Percentiles rank a stretch among this genome's conserved stretches.
phyloP scores from a whole-genome alignment of 2,113 vertebrate species.

The Callithrix jacchus region DNA sequence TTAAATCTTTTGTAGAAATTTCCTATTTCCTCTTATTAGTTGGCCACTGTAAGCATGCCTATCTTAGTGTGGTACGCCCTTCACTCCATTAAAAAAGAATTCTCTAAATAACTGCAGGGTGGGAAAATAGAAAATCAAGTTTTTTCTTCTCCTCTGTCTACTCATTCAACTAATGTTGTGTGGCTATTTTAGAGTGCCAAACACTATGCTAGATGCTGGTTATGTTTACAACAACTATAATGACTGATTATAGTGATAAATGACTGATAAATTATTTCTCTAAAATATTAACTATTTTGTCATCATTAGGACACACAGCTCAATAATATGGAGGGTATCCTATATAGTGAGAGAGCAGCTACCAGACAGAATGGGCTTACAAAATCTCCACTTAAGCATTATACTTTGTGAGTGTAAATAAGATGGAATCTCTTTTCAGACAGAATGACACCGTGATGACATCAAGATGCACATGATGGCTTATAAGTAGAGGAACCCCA shows the following conservation, averaged over 20 bases:
- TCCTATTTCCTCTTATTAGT: background rate
- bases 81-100: background rate
- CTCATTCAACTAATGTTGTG: background rate
- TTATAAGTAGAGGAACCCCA: background rate
- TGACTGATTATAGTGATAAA: background rate
- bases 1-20: conserved; percentile 1
- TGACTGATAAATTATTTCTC: background rate
- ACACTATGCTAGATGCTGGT: background rate
- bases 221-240: background rate
- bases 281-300: conserved; percentile 31
- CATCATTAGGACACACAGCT: background rate
- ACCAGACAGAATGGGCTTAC: background rate
- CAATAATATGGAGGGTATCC: background rate
- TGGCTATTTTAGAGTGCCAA: background rate
- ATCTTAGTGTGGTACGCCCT: background rate
- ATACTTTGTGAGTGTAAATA: background rate
- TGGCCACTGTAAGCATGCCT: background rate
- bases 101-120: background rate
- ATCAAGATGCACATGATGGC: background rate
- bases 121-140: background rate
- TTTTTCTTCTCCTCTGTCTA: background rate
- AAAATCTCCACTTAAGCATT: background rate
- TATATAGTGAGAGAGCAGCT: background rate
- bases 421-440: background rate
- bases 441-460: background rate